These are phyloP conservation scores for Aurelia aurita DNA, from an alignment of 30 jellyfish, hydroid and myxozoan species.

Conservation along the genomic window DNA sequence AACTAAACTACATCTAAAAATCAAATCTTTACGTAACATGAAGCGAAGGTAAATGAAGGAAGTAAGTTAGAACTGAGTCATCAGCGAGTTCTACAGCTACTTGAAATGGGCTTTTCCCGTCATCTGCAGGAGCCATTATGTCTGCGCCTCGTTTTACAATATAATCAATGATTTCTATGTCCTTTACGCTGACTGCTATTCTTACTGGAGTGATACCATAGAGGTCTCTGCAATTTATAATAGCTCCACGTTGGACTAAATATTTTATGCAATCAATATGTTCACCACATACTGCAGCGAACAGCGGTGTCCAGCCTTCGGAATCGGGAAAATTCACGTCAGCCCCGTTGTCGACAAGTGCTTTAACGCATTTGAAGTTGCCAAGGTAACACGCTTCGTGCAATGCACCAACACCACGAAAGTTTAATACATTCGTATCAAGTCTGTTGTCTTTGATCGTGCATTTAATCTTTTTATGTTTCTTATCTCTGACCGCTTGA, in stretches of 20 bases:
- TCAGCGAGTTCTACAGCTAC: slow-evolving; percentile 67
- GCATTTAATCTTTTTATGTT: slow-evolving; percentile 46
- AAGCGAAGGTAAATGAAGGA: slow-evolving; percentile 58
- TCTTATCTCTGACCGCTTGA: slow-evolving; percentile 47
- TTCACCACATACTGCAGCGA: slow-evolving; percentile 85
- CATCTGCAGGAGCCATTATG: slow-evolving; percentile 58
- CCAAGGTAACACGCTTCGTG: slow-evolving; percentile 83
- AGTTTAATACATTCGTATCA: slow-evolving; percentile 27
- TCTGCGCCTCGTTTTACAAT: slow-evolving; percentile 73
- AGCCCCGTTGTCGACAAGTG: slow-evolving; percentile 67
- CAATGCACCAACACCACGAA: slow-evolving; percentile 56
- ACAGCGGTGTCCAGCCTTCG: slow-evolving; percentile 82
- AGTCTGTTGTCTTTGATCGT: slow-evolving; percentile 39
- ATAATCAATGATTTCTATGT: slow-evolving; percentile 42
- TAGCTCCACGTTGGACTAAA: slow-evolving; percentile 31
- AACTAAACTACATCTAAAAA: neutral
- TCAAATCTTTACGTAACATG: slow-evolving; percentile 4
- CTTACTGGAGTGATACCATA: slow-evolving; percentile 69
- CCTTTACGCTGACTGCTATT: slow-evolving; percentile 61
- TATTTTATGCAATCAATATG: slow-evolving; percentile 45
- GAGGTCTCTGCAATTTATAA: slow-evolving; percentile 38
- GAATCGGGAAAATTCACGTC: slow-evolving; percentile 73
- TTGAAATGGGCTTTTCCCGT: slow-evolving; percentile 75
- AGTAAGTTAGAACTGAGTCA: slow-evolving; percentile 55
- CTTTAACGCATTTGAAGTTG: slow-evolving; percentile 53